A percentile compares a stretch with the other conserved stretches of the same genome.
Conservation (phyloP, 2,113 vertebrate species). For the Seriola quinqueradiata region DNA sequence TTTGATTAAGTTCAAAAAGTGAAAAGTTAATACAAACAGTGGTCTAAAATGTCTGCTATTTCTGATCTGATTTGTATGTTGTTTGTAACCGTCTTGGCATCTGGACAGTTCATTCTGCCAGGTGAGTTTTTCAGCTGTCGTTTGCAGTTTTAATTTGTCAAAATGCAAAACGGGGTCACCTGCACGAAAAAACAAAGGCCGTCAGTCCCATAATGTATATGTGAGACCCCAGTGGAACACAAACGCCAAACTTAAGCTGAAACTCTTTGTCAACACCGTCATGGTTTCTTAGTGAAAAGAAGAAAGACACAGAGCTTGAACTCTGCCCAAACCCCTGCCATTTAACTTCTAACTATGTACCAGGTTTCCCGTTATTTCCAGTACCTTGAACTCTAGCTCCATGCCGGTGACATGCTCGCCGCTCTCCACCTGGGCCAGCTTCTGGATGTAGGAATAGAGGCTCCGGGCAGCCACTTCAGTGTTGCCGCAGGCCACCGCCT, state of each 20-base stretch:
- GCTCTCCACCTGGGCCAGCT: constrained; percentile 92
- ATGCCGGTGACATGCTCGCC: constrained; percentile 97
- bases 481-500: constrained; percentile 97
- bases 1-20: neutral
- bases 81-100: neutral
- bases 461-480: constrained; percentile 96
- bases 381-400: constrained; percentile 99
- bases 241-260: neutral
- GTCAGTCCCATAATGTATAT: neutral
- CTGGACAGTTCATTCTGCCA: neutral
- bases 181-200: neutral
- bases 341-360: neutral
- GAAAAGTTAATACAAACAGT: constrained; percentile 6
- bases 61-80: neutral
- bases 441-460: constrained; percentile 97
- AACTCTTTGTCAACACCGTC: neutral
- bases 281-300: neutral
- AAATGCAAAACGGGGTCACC: neutral
- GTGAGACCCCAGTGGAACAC: neutral
- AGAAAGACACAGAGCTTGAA: neutral
- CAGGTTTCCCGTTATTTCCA: neutral
- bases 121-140: neutral
- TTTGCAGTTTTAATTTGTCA: neutral
- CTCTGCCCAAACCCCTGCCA: neutral
- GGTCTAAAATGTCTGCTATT: neutral